Evolutionary conservation across 2,113 vertebrate genomes (phyloP).

Genomic region (Phaethornis superciliosus): DNA sequence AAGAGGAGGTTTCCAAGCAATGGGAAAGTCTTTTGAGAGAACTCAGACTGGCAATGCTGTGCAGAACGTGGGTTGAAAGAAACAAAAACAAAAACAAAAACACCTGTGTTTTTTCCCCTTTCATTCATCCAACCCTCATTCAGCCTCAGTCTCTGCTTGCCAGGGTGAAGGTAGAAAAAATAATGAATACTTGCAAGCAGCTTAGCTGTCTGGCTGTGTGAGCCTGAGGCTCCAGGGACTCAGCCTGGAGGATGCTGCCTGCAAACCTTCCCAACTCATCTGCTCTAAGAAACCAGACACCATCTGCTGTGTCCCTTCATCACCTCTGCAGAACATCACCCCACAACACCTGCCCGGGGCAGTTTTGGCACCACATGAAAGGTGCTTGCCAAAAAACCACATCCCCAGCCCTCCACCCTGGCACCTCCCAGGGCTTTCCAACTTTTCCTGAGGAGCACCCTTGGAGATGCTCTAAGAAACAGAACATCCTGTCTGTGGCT

Average conservation of each 20-base stretch:
- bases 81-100: too few species aligned
- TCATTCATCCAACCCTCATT: too few species aligned
- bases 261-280: not conserved
- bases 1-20: not conserved
- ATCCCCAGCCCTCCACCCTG: not conserved
- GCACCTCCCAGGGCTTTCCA: not conserved
- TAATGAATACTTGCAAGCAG: not conserved
- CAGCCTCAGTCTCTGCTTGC: not conserved
- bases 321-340: fast-evolving
- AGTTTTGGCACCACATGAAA: not conserved
- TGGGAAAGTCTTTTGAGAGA: not conserved
- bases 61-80: not conserved
- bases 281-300: not conserved
- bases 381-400: not conserved
- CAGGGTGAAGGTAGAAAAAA: not conserved
- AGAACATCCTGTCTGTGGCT: not conserved
- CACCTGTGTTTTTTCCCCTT: too few species aligned
- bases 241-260: not conserved
- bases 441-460: not conserved
- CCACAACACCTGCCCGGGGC: not conserved
- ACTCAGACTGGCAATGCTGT: not conserved
- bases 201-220: not conserved
- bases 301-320: not conserved
- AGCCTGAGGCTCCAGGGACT: not conserved
- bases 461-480: too few species aligned